Base-by-base conservation (phyloP, 1,140 invertebrate species). In the Zaprionus gabonicus region DNA sequence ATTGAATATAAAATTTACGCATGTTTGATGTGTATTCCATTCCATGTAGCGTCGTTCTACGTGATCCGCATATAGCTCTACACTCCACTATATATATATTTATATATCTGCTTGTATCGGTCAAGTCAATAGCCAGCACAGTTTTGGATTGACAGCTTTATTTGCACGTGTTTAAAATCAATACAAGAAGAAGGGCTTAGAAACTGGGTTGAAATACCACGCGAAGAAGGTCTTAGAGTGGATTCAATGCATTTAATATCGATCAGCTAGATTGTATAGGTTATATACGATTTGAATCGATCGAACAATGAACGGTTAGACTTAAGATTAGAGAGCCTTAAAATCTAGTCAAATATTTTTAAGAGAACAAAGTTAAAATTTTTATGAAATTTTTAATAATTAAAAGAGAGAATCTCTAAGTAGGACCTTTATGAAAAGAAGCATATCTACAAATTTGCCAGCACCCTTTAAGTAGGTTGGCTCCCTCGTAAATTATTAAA, bases 1-100 rank as follows among this genome's bases (percentile, higher is more conserved):
- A 84, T 81, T 88, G 68, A 88, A 76, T 88, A 90, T 84, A 90
- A 84, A 88, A 88, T 90, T 79, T 90, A 88, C 85, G 84, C 85
- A 88, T 88, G 84, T 90, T 88, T 84, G 79, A 78, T 76, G 82
- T 58, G 55, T 73, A 58, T 49, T 15, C 55, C 62, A 63, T 31
- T 7, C 44, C 67, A 72, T 66, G 62, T 68, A 63, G 36, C 57
- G 53, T 51, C 71, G 58, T 41, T 34, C 55, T 60, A 87, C 83
- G 83, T 87, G 83, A 71, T 72, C 28, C 27, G 75, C 76, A 88
- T 88, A 15, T 38, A 46, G 10, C 23, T 49, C 13, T 36, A 5
- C 25, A 38, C 31, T 46, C 7, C 27, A 41, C 25, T 25, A 7
- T 28, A 56, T 44, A 44, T 23, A 23, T 56, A 31, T 58, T 27